These are phyloP conservation scores for Dynastes maya DNA, from an alignment of 2,888 invertebrate genomes.

Conservation along the genomic window DNA sequence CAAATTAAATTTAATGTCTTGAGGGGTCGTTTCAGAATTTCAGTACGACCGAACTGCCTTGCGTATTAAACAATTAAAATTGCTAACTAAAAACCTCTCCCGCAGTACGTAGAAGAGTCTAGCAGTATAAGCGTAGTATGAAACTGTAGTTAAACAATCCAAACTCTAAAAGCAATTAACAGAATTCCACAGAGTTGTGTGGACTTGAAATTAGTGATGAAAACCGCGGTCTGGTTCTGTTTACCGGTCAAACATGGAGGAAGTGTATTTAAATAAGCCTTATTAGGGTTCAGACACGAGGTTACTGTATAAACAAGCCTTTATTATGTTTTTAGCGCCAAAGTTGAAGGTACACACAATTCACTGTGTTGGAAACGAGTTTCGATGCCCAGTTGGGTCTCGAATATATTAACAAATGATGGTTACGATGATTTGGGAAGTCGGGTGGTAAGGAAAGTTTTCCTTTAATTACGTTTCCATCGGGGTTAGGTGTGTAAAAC, in stretches of 20 bases:
- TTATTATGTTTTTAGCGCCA: slow-evolving; percentile 62
- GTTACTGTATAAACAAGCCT: slow-evolving; percentile 58
- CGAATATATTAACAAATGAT: slow-evolving; percentile 45
- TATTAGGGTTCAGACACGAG: slow-evolving; percentile 64
- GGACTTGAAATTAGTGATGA: slow-evolving; percentile 66
- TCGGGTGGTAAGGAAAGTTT: slow-evolving; percentile 25
- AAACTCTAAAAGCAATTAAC: slow-evolving; percentile 66
- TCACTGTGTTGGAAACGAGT: slow-evolving; percentile 32
- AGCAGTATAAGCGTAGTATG: slow-evolving; percentile 42
- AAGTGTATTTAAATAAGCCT: slow-evolving; percentile 66
- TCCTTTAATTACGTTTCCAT: slow-evolving; percentile 38
- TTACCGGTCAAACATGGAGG: slow-evolving; percentile 65
- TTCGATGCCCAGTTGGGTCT: slow-evolving; percentile 34
- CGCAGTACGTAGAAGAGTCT: slow-evolving; percentile 33
- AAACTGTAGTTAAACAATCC: slow-evolving; percentile 62
- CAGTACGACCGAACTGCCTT: slow-evolving; percentile 43
- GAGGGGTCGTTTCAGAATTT: slow-evolving; percentile 41
- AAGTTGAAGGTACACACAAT: slow-evolving; percentile 48
- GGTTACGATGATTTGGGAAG: slow-evolving; percentile 36
- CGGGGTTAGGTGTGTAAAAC: slow-evolving; percentile 15
- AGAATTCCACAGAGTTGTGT: slow-evolving; percentile 64
- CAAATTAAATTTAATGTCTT: slow-evolving; percentile 41
- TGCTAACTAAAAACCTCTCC: slow-evolving; percentile 46
- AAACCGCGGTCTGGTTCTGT: slow-evolving; percentile 62
- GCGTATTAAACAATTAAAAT: slow-evolving; percentile 54